Evolutionary conservation across 2,888 invertebrate species (phyloP), one percentile per base, ranked within the genome.

Genomic region (Limenitis camilla): DNA sequence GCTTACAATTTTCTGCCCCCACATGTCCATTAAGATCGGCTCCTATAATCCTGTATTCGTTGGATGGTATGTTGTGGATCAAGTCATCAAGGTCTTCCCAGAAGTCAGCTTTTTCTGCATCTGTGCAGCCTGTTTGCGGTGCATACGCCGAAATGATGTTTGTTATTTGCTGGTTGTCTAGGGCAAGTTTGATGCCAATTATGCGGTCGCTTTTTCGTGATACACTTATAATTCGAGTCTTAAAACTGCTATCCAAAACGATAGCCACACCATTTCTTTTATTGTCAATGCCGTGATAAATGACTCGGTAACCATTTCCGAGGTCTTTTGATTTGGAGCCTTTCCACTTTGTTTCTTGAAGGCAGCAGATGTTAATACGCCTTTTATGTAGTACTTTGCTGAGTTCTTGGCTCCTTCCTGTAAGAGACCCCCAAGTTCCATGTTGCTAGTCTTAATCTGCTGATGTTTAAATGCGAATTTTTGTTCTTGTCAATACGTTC

Each of bases 31-130:
- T 58, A 5, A 58, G 32, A 8, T 58, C 58, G 3, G 48, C 52
- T n/a, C 38, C 42, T 5, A 55, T 49, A 9, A 33, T 7, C 19
- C 28, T 38, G 11, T 5, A 38, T 5, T 38, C 10, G 6, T n/a
- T n/a, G 6, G 38, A 19, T 38, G 11, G n/a, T 53, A 6, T n/a
- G 5, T 33, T 51, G 51, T 19, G 31, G 7, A 53, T 5, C 5
- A 54, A 38, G 9, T 58, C 49, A 19, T 39, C 9, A 1, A 61
- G n/a, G 9, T 57, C 50, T 7, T 53, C 56, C 61, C 58, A 58
- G 51, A 60, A 60, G 1, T 30, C 1, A 1, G 42, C 19, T 31
- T 56, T 60, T 46, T 58, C 58, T 9, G 19, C 5, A 1, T 33
- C 35, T 6, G 49, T 8, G 30, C 52, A 53, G 2, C 59, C 56